A percentile compares a stretch with the other conserved stretches of the same genome.
Conservation (phyloP, 2,113 vertebrate genomes). For the Piliocolobus tephrosceles region DNA sequence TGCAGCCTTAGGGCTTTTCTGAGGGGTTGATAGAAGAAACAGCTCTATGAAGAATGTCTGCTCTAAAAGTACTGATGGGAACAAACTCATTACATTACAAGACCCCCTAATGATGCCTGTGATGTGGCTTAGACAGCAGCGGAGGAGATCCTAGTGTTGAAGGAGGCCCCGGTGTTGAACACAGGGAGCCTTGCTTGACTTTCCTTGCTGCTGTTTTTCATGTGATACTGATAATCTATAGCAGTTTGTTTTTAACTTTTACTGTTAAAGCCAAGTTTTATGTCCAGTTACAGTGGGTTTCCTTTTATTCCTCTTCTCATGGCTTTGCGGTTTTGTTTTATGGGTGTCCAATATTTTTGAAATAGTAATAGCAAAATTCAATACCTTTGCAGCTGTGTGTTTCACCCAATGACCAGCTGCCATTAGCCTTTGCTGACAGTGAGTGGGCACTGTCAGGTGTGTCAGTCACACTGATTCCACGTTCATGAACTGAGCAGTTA, state of each 20-base stretch:
- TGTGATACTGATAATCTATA: neutral
- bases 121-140: neutral
- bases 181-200: neutral
- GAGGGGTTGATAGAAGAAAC: neutral
- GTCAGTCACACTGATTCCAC: neutral
- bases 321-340: neutral
- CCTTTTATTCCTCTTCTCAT: neutral
- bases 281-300: neutral
- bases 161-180: neutral
- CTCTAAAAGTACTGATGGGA: neutral
- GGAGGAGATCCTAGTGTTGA: neutral
- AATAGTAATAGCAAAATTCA: neutral
- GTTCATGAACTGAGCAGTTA: neutral
- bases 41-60: neutral
- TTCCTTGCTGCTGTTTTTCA: neutral
- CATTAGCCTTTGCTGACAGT: neutral
- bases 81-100: neutral
- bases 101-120: neutral
- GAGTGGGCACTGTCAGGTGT: fast-evolving
- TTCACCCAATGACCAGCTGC: neutral
- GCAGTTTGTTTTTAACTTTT: neutral
- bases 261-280: neutral
- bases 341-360: neutral
- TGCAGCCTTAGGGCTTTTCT: neutral
- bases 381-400: neutral